Evolutionary conservation across 2,797 vertebrate genomes (phyloP).

Genomic region (Cichlasoma orientale): DNA sequence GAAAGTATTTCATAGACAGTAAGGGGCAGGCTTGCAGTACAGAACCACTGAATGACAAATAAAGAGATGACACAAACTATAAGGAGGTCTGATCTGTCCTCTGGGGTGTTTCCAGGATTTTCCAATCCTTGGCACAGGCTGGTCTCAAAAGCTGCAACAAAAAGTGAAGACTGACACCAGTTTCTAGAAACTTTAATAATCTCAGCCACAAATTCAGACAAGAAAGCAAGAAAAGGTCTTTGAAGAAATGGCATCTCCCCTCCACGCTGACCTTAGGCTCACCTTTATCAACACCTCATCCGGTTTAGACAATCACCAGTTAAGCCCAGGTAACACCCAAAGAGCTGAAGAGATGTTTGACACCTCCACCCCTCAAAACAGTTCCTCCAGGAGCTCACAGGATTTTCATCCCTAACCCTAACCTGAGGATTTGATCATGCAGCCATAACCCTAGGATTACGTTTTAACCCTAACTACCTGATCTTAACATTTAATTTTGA

Average conservation of each 20-base stretch:
- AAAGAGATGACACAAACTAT: too few relatives aligned
- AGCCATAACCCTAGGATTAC: fast-evolving
- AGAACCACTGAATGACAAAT: too few relatives aligned
- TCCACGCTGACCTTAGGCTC: too few relatives aligned
- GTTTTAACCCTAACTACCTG: background rate
- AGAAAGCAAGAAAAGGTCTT: background rate
- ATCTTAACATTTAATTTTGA: background rate
- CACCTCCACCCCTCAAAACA: background rate
- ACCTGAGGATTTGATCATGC: background rate
- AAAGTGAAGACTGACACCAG: too few relatives aligned
- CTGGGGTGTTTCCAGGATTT: too few relatives aligned
- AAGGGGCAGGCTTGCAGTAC: too few relatives aligned
- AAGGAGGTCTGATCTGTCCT: too few relatives aligned
- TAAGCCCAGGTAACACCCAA: background rate
- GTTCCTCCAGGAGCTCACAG: too few relatives aligned
- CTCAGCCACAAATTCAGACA: background rate
- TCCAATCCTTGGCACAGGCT: too few relatives aligned
- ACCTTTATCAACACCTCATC: too few relatives aligned
- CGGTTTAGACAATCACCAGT: background rate
- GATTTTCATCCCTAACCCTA: background rate
- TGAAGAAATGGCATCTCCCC: background rate
- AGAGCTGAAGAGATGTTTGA: background rate
- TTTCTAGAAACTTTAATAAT: background rate
- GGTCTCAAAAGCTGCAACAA: too few relatives aligned
- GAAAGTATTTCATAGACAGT: too few relatives aligned